A percentile compares a stretch with the other conserved stretches of the same genome.
Conservation (phyloP, 2,113 vertebrate genomes). For the Apteryx owenii region DNA sequence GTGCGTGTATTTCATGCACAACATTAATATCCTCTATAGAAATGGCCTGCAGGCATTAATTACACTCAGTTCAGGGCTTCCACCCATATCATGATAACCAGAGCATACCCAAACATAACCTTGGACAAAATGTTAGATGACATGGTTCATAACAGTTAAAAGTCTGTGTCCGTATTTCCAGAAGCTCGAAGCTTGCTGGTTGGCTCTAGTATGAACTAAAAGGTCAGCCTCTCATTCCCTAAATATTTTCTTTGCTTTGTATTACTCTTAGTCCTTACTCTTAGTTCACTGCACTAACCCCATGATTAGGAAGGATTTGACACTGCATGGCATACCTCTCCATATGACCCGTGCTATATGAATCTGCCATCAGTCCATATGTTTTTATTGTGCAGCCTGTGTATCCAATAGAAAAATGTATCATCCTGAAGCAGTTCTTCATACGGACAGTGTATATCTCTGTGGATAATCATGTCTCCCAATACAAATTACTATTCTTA, state of each 20-base stretch:
- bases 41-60: background rate
- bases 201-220: background rate
- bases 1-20: no score
- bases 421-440: background rate
- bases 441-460: background rate
- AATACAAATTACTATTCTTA: background rate
- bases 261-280: background rate
- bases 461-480: background rate
- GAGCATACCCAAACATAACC: background rate
- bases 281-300: background rate
- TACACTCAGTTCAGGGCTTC: background rate
- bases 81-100: background rate
- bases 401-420: background rate
- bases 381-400: background rate
- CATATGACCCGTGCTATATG: background rate
- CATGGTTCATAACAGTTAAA: background rate
- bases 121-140: background rate
- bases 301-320: background rate
- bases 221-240: background rate
- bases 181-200: background rate
- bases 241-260: background rate
- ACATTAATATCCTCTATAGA: background rate
- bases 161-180: background rate
- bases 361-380: background rate
- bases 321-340: background rate